Evolutionary conservation across 2,113 vertebrate genomes (phyloP).

Genomic region (Paratilapia polleni): DNA sequence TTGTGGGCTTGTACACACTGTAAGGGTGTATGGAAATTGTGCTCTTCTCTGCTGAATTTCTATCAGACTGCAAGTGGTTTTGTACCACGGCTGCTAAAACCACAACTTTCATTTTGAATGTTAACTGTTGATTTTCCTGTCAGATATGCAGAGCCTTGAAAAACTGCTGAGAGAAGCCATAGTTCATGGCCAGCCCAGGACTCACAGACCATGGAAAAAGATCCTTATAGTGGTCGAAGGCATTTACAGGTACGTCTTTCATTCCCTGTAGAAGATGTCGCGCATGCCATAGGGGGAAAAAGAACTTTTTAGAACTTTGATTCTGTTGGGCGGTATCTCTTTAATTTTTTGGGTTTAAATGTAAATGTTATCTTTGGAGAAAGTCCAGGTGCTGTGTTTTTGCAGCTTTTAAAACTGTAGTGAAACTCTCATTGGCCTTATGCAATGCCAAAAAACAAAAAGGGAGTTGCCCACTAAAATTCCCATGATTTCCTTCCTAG

Average conservation of each 20-base stretch:
- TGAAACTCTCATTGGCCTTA: neutral
- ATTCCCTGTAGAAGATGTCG: neutral
- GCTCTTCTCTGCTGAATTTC: too few species aligned
- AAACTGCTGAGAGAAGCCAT: slow-evolving; percentile 94
- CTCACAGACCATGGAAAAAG: slow-evolving; percentile 96
- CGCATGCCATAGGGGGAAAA: neutral
- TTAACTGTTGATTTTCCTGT: neutral
- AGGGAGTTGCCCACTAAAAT: neutral
- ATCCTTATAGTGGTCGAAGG: slow-evolving; percentile 96
- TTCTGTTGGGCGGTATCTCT: rapidly evolving
- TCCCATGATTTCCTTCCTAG: slow-evolving; percentile 10
- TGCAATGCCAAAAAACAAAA: too few species aligned
- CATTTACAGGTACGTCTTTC: slow-evolving; percentile 90
- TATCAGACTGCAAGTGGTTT: neutral
- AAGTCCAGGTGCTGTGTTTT: neutral
- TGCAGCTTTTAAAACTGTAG: rapidly evolving
- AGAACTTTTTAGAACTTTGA: neutral
- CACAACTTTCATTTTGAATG: neutral
- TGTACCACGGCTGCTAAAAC: neutral
- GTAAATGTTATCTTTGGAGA: neutral
- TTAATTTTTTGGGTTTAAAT: neutral
- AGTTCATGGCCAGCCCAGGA: slow-evolving; percentile 93
- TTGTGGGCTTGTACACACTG: too few species aligned
- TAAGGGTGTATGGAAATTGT: too few species aligned
- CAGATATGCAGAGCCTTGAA: slow-evolving; percentile 97